Percentiles rank a stretch among this genome's conserved stretches.
These are phyloP conservation scores for Lasius platythorax DNA, from an alignment of 2,888 invertebrate species.

Conservation along the genomic window DNA sequence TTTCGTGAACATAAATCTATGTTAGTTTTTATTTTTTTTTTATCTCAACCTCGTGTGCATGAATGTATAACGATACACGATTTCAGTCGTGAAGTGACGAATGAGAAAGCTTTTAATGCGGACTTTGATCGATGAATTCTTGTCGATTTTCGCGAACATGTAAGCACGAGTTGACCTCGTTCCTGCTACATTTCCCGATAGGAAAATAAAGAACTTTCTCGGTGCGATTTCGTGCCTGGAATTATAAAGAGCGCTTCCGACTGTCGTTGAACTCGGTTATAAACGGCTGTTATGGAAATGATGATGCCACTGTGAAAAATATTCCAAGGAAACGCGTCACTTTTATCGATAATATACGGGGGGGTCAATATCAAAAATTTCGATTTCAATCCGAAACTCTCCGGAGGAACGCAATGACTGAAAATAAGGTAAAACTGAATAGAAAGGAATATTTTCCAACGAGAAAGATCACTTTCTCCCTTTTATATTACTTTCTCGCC, in stretches of 20 bases:
- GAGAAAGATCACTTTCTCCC: not conserved
- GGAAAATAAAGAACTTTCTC: conserved; percentile 46
- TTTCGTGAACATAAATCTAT: conserved; percentile 26
- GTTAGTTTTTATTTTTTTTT: conserved; percentile 30
- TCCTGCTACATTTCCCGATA: conserved; percentile 23
- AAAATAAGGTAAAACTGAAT: not conserved
- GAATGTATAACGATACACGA: conserved; percentile 26
- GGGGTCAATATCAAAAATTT: not conserved
- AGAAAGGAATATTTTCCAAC: not conserved
- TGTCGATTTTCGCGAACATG: conserved; percentile 26
- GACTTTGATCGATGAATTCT: conserved; percentile 62
- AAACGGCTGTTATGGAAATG: conserved; percentile 39
- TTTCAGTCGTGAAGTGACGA: conserved; percentile 38
- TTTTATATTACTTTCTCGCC: not conserved
- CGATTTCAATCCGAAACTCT: conserved; percentile 7
- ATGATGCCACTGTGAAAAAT: conserved; percentile 29
- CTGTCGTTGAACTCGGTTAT: conserved; percentile 35
- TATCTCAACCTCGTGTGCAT: not conserved
- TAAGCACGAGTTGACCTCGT: conserved; percentile 41
- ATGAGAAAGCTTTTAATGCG: conserved; percentile 46
- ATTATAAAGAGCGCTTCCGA: conserved; percentile 51
- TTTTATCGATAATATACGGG: not conserved
- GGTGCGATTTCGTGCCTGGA: conserved; percentile 53
- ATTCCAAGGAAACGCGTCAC: not conserved
- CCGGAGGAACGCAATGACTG: not conserved